Conservation (phyloP, 2,888 invertebrate genomes). For the Strigamia crassipes region DNA sequence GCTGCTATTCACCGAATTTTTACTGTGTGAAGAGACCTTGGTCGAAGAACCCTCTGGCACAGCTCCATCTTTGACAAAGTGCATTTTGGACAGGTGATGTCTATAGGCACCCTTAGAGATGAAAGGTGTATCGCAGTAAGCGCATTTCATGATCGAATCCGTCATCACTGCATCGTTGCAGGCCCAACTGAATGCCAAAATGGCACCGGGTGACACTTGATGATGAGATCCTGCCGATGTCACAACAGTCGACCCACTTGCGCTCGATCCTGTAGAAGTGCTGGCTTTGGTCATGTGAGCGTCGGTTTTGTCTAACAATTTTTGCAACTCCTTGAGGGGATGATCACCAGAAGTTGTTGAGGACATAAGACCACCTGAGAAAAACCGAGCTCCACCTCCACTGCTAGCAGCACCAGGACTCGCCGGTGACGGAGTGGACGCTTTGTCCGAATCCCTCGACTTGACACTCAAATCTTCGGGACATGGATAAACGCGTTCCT, state of each 20-base stretch:
- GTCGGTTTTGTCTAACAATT: constrained; percentile 94
- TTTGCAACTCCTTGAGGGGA: constrained; percentile 91
- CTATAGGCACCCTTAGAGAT: constrained; percentile 96
- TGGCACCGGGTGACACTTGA: constrained; percentile 70
- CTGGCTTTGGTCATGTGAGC: constrained; percentile 56
- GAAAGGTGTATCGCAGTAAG: constrained; percentile 92
- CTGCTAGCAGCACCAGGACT: constrained; percentile 60
- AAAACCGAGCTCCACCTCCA: constrained; percentile 59
- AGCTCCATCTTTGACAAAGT: constrained; percentile 90
- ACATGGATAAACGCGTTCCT: constrained; percentile 32
- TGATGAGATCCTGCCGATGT: background rate
- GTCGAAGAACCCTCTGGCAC: constrained; percentile 66
- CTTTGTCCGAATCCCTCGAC: constrained; percentile 45
- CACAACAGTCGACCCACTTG: constrained; percentile 41
- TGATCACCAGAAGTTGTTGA: constrained; percentile 65
- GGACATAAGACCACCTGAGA: constrained; percentile 58
- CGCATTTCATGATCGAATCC: constrained; percentile 85
- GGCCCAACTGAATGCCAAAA: constrained; percentile 91
- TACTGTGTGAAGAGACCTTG: constrained; percentile 11
- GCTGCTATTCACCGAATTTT: constrained; percentile 44
- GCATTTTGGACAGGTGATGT: constrained; percentile 94
- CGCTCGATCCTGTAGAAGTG: constrained; percentile 51
- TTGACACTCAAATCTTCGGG: constrained; percentile 47
- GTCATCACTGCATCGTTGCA: constrained; percentile 85
- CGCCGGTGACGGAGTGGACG: constrained; percentile 25